A percentile compares a stretch with the other conserved stretches of the same genome.
These are phyloP conservation scores for Drosophila tropicalis DNA, from an alignment of 1,140 invertebrate species.

Conservation along the genomic window DNA sequence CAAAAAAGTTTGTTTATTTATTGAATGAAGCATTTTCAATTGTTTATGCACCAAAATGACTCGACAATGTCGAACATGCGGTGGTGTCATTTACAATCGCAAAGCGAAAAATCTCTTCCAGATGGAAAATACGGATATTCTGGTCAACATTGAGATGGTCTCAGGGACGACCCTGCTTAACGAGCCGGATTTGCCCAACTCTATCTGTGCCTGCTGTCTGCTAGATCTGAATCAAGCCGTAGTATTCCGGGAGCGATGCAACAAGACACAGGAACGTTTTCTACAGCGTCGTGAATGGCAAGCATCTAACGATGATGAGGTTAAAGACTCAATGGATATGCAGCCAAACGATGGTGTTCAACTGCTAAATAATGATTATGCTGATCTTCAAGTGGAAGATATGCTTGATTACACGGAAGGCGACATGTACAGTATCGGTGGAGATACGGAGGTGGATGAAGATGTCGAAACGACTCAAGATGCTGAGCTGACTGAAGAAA, in stretches of 20 bases:
- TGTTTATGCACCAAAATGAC: constrained; percentile 33
- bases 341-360: neutral
- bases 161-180: constrained; percentile 34
- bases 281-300: neutral
- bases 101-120: constrained; percentile 60
- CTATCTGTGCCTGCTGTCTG: constrained; percentile 63
- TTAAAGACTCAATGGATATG: constrained; percentile 3
- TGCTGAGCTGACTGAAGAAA: constrained; percentile 27
- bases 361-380: neutral
- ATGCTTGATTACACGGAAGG: constrained; percentile 11
- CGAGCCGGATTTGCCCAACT: constrained; percentile 38
- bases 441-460: neutral
- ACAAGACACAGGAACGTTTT: constrained; percentile 45
- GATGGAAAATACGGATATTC: constrained; percentile 31
- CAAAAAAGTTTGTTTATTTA: neutral
- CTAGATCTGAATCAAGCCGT: constrained; percentile 53
- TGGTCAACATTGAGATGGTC: constrained; percentile 43
- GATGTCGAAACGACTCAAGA: neutral
- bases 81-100: constrained; percentile 53
- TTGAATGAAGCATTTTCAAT: neutral
- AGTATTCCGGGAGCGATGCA: constrained; percentile 51
- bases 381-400: neutral
- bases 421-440: neutral
- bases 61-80: constrained; percentile 55
- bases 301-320: neutral